Conservation (phyloP, 2,113 vertebrate genomes). For the Chionomys nivalis region DNA sequence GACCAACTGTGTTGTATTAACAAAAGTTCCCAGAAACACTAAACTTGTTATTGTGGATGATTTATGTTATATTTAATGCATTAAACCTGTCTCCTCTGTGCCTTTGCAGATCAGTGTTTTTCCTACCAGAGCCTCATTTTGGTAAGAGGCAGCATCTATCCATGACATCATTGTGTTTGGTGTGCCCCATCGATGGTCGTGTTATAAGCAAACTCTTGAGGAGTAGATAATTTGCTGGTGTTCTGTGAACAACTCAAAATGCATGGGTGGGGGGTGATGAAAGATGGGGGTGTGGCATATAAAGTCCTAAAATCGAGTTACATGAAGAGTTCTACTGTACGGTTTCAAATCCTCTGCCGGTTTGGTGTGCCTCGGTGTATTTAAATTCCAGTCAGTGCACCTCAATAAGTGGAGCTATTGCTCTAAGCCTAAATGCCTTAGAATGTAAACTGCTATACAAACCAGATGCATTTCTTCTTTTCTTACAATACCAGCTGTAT, state of each 20-base stretch:
- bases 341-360: conserved; percentile 71
- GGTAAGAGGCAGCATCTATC: conserved; percentile 81
- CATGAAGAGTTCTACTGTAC: conserved; percentile 71
- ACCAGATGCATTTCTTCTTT: conserved; percentile 71
- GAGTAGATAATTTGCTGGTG: conserved; percentile 86
- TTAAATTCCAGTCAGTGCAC: conserved; percentile 40
- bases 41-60: conserved; percentile 90
- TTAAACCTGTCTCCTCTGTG: conserved; percentile 89
- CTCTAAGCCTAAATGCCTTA: conserved; percentile 86
- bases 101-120: conserved; percentile 87
- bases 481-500: conserved; percentile 80
- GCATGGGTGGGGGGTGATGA: conserved; percentile 26
- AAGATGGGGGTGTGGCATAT: not conserved
- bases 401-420: conserved; percentile 7
- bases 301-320: conserved; percentile 45
- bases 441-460: conserved; percentile 80
- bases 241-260: conserved; percentile 88
- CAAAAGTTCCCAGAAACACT: conserved; percentile 90
- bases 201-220: conserved; percentile 88
- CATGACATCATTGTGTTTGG: conserved; percentile 65
- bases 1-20: conserved; percentile 91
- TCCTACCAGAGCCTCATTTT: conserved; percentile 84
- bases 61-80: conserved; percentile 88
- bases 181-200: conserved; percentile 72
- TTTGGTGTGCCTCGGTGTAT: conserved; percentile 70